A percentile compares a stretch with the other conserved stretches of the same genome.
Evolutionary conservation across 2,113 vertebrate genomes (phyloP).

Genomic region (Oriolus oriolus): DNA sequence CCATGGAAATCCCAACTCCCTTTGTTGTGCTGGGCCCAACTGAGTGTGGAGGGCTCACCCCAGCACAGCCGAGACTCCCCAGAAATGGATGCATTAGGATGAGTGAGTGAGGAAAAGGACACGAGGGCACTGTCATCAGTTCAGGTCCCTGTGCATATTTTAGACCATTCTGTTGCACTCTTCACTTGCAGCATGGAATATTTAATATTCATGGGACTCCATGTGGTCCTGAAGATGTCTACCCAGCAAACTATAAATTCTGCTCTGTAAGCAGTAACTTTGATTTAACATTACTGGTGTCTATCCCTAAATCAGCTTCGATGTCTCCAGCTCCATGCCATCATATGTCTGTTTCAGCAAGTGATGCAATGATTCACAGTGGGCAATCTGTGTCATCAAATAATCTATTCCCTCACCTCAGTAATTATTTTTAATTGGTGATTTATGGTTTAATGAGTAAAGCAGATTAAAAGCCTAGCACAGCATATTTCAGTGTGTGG

Average conservation of each 20-base stretch:
- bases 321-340: not conserved
- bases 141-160: not conserved
- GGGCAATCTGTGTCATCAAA: conserved; percentile 21
- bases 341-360: not conserved
- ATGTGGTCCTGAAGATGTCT: not conserved
- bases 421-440: conserved; percentile 62
- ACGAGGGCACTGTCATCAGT: fast-evolving
- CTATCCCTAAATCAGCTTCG: conserved; percentile 30
- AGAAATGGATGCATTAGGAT: not conserved
- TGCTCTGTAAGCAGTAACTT: not conserved
- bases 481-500: not conserved
- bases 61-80: not conserved
- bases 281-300: not conserved
- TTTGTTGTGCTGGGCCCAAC: not conserved
- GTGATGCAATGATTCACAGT: not conserved
- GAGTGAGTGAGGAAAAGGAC: not conserved
- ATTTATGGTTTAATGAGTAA: conserved; percentile 38
- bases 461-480: conserved; percentile 6
- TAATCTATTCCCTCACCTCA: conserved; percentile 47
- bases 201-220: not conserved
- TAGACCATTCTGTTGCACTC: not conserved
- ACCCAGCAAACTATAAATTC: not conserved
- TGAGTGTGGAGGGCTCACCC: not conserved
- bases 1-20: not conserved
- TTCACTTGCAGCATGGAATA: not conserved